Evolutionary conservation across 2,113 vertebrate species (phyloP).

Genomic region (Syrmaticus mikado): DNA sequence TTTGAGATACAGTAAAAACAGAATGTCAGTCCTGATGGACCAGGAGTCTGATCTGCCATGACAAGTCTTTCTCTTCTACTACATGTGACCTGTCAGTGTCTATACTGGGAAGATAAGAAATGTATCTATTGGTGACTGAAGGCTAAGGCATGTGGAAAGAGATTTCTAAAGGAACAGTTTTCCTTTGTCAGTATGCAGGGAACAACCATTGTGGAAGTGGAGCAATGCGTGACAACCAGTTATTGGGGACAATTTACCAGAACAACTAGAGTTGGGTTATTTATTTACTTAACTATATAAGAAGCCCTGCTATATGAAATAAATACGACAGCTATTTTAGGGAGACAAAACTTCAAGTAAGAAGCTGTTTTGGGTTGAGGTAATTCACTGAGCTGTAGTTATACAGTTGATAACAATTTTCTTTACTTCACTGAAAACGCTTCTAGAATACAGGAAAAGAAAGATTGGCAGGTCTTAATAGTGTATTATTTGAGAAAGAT

Average conservation of each 20-base stretch:
- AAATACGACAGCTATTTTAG: not conserved
- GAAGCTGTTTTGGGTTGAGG: not conserved
- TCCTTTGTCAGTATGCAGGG: not conserved
- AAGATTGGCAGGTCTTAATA: not conserved
- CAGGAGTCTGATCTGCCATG: not conserved
- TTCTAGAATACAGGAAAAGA: not conserved
- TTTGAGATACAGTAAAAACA: not conserved
- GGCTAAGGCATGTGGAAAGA: constrained; percentile 9
- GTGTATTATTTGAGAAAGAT: not conserved
- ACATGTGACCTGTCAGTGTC: constrained; percentile 20
- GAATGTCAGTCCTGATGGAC: not conserved
- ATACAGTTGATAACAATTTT: not conserved
- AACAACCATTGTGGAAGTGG: not conserved
- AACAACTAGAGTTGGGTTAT: not conserved
- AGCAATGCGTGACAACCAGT: not conserved
- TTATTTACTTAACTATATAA: not conserved
- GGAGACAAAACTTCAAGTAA: not conserved
- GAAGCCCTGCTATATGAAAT: not conserved
- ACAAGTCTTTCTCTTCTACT: constrained; percentile 39
- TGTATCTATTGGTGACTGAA: constrained; percentile 12
- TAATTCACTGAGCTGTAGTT: not conserved
- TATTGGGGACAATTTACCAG: not conserved
- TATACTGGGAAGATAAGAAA: constrained; percentile 8
- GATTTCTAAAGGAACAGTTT: constrained; percentile 33
- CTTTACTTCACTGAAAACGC: not conserved